Percentiles rank a stretch among this genome's conserved stretches.
Evolutionary conservation across 2,888 invertebrate genomes (phyloP).

Genomic region (Yponomeuta evonymella): DNA sequence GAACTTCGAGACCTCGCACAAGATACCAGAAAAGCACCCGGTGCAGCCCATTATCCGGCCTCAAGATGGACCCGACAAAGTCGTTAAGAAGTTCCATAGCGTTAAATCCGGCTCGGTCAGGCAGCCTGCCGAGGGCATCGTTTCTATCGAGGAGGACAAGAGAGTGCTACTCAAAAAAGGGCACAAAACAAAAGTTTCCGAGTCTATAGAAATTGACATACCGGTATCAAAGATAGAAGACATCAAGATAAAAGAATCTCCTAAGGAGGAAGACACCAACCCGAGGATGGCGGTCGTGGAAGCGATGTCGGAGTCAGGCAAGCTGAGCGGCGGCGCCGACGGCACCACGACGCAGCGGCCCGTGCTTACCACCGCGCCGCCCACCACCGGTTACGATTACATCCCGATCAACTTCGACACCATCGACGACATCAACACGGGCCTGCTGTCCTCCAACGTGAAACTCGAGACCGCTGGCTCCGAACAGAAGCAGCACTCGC

Average conservation of each 20-base stretch:
- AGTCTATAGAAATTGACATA: constrained; percentile 65
- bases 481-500: constrained; percentile 81
- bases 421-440: constrained; percentile 68
- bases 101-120: constrained; percentile 43
- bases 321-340: constrained; percentile 50
- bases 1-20: constrained; percentile 83
- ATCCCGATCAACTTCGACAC: constrained; percentile 68
- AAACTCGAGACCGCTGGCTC: constrained; percentile 79
- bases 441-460: constrained; percentile 66
- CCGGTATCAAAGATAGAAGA: constrained; percentile 68
- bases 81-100: constrained; percentile 51
- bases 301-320: constrained; percentile 69
- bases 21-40: constrained; percentile 76
- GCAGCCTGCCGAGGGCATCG: constrained; percentile 60
- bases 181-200: constrained; percentile 53
- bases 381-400: constrained; percentile 54
- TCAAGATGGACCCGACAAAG: constrained; percentile 66
- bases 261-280: constrained; percentile 64
- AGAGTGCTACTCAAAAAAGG: constrained; percentile 51
- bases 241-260: constrained; percentile 67
- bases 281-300: constrained; percentile 65
- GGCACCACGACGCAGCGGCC: constrained; percentile 75
- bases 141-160: constrained; percentile 69
- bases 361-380: constrained; percentile 69
- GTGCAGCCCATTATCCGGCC: constrained; percentile 49